phyloP scores from a whole-genome alignment of 2,888 invertebrate species.

The Empis livida region DNA sequence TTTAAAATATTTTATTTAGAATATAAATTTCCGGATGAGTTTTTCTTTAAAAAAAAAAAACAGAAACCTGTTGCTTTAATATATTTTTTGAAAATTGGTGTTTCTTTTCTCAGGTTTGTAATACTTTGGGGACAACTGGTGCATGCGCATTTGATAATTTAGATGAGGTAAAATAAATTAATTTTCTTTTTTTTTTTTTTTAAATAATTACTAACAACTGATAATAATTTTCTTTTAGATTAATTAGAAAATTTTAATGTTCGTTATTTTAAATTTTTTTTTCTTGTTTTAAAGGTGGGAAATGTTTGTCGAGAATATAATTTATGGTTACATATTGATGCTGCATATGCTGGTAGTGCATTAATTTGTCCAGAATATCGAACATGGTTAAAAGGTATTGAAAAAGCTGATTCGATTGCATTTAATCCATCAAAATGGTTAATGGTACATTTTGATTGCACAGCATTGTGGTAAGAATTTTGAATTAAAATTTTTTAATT shows the following conservation, averaged over 20 bases:
- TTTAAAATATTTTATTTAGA: no score
- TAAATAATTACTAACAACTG: background rate
- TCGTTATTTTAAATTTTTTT: background rate
- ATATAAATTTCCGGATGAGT: no score
- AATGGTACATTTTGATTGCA: constrained; percentile 98
- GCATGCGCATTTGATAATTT: constrained; percentile 94
- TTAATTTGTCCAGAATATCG: constrained; percentile 95
- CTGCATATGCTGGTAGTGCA: constrained; percentile 94
- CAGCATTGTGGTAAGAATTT: constrained; percentile 85
- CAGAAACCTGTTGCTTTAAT: constrained; percentile 9
- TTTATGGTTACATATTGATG: constrained; percentile 94
- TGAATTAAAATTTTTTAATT: no score
- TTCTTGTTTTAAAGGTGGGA: constrained; percentile 41
- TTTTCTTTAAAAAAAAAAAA: background rate
- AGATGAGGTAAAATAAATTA: constrained; percentile 31
- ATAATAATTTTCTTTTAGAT: background rate
- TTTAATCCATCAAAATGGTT: constrained; percentile 99
- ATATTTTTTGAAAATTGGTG: constrained; percentile 4
- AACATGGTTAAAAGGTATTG: constrained; percentile 80
- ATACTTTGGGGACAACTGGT: constrained; percentile 92
- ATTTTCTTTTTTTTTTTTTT: no score
- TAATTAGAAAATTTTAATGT: background rate
- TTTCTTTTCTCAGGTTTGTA: constrained; percentile 58
- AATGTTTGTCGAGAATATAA: constrained; percentile 60
- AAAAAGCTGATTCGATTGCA: constrained; percentile 85